These are phyloP conservation scores for Chelonia mydas DNA, from an alignment of 2,797 vertebrate genomes.

Conservation along the genomic window DNA sequence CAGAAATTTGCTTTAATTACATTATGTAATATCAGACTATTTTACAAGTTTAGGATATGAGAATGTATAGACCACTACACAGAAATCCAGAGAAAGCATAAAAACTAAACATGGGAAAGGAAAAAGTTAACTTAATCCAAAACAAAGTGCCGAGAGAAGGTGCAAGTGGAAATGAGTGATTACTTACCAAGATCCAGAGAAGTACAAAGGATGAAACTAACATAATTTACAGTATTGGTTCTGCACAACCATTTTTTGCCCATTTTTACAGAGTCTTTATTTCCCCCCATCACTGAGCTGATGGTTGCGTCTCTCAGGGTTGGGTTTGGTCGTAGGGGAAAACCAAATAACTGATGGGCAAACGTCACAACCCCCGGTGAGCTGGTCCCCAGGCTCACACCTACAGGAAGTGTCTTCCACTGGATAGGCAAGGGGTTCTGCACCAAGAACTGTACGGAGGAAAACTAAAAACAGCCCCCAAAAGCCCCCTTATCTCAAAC, in stretches of 20 bases:
- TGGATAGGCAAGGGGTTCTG: slow-evolving; percentile 71
- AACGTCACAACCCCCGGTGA: slow-evolving; percentile 67
- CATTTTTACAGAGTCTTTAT: slow-evolving; percentile 34
- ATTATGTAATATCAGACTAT: slow-evolving; percentile 84
- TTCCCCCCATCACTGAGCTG: slow-evolving; percentile 40
- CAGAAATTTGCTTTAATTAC: slow-evolving; percentile 81
- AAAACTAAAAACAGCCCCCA: slow-evolving; percentile 76
- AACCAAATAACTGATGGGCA: slow-evolving; percentile 65
- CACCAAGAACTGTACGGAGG: slow-evolving; percentile 75
- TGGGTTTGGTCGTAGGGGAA: slow-evolving; percentile 64
- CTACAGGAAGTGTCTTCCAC: slow-evolving; percentile 70
- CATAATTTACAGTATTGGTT: slow-evolving; percentile 64
- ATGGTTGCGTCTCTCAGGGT: slow-evolving; percentile 50
- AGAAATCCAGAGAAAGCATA: slow-evolving; percentile 63
- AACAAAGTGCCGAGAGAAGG: slow-evolving; percentile 19
- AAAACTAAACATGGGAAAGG: slow-evolving; percentile 72
- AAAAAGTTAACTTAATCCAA: slow-evolving; percentile 62
- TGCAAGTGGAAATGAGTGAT: slow-evolving; percentile 34
- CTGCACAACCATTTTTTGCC: slow-evolving; percentile 32
- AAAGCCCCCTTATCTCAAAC: slow-evolving; percentile 86
- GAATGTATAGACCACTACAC: slow-evolving; percentile 73
- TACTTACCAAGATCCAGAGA: slow-evolving; percentile 49
- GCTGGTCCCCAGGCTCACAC: slow-evolving; percentile 75
- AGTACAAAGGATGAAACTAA: slow-evolving; percentile 66
- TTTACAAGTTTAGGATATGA: slow-evolving; percentile 82